These are phyloP conservation scores for Drosophila infuscata DNA, from an alignment of 2,888 invertebrate species.

Conservation along the genomic window DNA sequence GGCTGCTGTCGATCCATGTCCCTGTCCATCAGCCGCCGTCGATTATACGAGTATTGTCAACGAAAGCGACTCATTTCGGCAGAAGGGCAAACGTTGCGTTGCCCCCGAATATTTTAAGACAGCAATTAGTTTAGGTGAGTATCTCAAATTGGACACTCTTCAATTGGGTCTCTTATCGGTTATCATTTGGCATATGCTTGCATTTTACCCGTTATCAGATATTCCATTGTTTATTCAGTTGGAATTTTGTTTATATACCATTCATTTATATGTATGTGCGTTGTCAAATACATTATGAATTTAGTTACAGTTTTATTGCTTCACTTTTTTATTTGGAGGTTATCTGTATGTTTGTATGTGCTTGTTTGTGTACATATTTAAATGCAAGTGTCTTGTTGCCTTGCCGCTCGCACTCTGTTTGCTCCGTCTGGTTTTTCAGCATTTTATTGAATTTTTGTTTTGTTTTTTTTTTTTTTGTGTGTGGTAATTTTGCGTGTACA, in stretches of 20 bases:
- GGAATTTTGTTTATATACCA: conserved; percentile 15
- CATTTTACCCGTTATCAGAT: conserved; percentile 28
- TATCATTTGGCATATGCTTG: conserved; percentile 27
- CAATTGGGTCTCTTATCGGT: conserved; percentile 41
- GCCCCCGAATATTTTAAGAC: conserved; percentile 96
- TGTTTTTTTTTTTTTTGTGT: conserved; percentile 7
- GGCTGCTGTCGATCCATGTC: conserved; percentile 14
- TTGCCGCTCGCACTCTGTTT: conserved; percentile 16
- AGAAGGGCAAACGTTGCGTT: conserved; percentile 86
- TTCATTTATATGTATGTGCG: not conserved
- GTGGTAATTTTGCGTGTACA: conserved; percentile 68
- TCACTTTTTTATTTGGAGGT: conserved; percentile 65
- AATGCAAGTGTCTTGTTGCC: conserved; percentile 20
- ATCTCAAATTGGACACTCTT: conserved; percentile 6
- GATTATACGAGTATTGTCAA: conserved; percentile 36
- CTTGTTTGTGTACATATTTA: conserved; percentile 21
- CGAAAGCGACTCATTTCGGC: conserved; percentile 40
- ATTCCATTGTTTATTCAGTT: conserved; percentile 9
- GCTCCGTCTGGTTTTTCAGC: conserved; percentile 25
- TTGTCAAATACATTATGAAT: conserved; percentile 54
- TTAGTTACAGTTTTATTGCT: conserved; percentile 54
- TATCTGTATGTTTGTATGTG: conserved; percentile 25
- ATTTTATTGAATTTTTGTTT: conserved; percentile 29
- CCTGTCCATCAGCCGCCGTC: conserved; percentile 52
- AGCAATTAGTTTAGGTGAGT: conserved; percentile 91